Percentiles rank a stretch among this genome's conserved stretches.
phyloP scores from a whole-genome alignment of 2,888 invertebrate genomes.

The Machimus atricapillus region DNA sequence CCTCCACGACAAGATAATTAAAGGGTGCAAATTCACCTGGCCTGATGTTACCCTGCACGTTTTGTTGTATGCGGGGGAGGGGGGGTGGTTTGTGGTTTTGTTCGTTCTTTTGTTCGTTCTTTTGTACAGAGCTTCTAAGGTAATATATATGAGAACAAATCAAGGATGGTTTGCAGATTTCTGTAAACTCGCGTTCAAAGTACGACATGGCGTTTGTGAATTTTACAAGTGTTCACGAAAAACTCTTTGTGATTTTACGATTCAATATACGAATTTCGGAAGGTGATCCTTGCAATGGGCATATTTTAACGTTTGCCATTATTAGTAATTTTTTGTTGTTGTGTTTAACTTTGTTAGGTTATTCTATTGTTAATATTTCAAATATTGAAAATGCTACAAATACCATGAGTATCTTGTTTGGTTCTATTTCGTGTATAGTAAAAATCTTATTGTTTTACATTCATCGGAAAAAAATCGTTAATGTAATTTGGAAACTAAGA shows the following conservation, averaged over 20 bases:
- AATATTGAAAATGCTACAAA: neutral
- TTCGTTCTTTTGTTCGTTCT: neutral
- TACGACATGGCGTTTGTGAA: neutral
- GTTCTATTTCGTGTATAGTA: neutral
- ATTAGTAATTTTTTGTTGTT: neutral
- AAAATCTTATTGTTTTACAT: neutral
- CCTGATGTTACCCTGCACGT: neutral
- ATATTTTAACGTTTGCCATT: neutral
- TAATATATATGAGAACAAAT: too few species aligned
- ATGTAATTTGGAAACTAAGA: neutral
- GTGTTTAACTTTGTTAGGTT: neutral
- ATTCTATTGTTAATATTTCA: neutral
- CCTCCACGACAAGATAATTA: neutral
- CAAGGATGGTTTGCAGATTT: too few species aligned
- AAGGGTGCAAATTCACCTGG: neutral
- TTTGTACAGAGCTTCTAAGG: neutral
- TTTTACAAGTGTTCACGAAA: neutral
- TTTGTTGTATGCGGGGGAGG: neutral
- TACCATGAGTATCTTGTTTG: neutral
- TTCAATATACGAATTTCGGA: neutral
- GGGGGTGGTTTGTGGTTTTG: neutral
- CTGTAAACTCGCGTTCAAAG: neutral
- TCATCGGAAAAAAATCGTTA: neutral
- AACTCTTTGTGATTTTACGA: neutral
- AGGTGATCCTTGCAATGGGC: neutral